Base-by-base conservation (phyloP, 92 coral and sea anemone genomes). In the Isaurus tuberculatus region DNA sequence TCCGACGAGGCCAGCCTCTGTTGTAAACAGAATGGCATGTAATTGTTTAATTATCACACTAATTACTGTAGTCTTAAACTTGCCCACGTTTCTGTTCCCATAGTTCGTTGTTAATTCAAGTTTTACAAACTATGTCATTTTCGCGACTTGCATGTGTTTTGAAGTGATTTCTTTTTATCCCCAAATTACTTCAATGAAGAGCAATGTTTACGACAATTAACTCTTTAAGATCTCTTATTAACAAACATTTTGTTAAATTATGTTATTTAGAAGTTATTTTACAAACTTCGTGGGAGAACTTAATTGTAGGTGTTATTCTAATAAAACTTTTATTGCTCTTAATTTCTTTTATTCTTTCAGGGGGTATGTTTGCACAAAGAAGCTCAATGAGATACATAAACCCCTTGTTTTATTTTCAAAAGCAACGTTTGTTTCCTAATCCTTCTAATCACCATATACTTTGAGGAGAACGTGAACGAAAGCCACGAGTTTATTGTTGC, bases 241-340 rank as follows among this genome's bases (percentile, higher is more conserved):
- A 70, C 67, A 64, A 66, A 86, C 86, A 9, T 74, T 80, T 64
- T 78, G 87, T 80, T 91, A 83, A 91, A 89, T 75, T 90, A 72
- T 55, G 58, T 79, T 83, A 66, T 58, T 84, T 65, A 84, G 20
- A 65, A 81, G 86, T 75, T 80, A 84, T 87, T 84, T 75, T 86
- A 86, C 69, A 69, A 79, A 83, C 98, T 65, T 80, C 94, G 98
- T 89, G 98, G 98, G 98, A 89, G 98, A 80, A 93, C 94, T 80
- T 72, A 28, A 61, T n/a, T 66, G 65, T 53, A 73, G 88, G 86
- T 81, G 91, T 86, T 71, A 79, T 85, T 67, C 88, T 89, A 93
- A 91, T 84, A 79, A 65, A 53, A 55, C 75, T 64, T 89, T 89
- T 91, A 90, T 89, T 84, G 46, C 81, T 89, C 88, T 75, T 66